These are phyloP conservation scores for Stenodema calcarata DNA, from an alignment of 2,888 invertebrate species.

Conservation along the genomic window DNA sequence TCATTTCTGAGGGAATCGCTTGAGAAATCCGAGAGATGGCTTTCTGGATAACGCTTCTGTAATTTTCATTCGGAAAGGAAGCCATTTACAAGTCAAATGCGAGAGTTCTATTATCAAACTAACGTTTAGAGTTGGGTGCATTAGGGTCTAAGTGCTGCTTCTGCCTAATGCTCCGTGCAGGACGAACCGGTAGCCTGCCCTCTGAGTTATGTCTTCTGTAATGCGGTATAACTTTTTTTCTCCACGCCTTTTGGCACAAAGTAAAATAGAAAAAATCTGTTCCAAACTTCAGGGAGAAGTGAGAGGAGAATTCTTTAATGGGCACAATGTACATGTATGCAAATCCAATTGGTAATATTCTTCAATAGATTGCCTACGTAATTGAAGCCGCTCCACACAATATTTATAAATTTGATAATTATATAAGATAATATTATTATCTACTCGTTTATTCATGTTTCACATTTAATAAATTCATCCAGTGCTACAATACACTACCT, in stretches of 20 bases:
- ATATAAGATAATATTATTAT: no score
- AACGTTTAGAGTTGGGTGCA: constrained; percentile 3
- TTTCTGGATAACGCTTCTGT: background rate
- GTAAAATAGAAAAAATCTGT: no score
- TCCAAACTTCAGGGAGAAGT: no score
- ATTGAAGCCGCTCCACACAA: no score
- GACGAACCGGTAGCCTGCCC: background rate
- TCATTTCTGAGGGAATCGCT: background rate
- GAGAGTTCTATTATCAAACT: constrained; percentile 2
- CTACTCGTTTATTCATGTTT: no score
- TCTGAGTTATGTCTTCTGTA: background rate
- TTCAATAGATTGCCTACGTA: no score
- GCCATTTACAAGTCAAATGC: constrained; percentile 16
- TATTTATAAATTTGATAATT: no score
- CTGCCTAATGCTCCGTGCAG: constrained; percentile 12
- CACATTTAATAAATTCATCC: no score
- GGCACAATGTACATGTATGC: no score
- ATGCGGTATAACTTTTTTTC: background rate
- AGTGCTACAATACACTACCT: no score
- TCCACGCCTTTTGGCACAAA: background rate
- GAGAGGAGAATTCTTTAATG: no score
- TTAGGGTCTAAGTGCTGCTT: background rate
- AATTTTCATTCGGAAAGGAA: constrained; percentile 3
- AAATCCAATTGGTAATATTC: no score
- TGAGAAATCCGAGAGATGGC: background rate